Evolutionary conservation across 2,113 vertebrate genomes (phyloP).

Genomic region (Dissostichus mawsoni): DNA sequence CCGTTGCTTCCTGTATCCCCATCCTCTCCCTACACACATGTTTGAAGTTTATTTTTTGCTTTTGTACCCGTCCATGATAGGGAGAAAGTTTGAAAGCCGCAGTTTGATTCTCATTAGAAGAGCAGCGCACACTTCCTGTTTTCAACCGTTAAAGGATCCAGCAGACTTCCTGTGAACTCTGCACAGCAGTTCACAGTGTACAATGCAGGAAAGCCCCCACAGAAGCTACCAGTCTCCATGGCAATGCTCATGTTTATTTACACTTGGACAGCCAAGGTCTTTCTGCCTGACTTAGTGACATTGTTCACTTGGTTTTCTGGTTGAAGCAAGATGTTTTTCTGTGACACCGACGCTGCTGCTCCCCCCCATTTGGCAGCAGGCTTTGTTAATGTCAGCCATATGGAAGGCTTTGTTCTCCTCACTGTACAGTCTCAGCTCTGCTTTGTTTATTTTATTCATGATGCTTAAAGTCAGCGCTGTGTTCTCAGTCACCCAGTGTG

Average conservation of each 20-base stretch:
- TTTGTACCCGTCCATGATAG: background rate
- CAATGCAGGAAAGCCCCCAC: background rate
- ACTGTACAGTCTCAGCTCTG: slow-evolving; percentile 10
- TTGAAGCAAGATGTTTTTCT: slow-evolving; percentile 22
- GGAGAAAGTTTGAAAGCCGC: background rate
- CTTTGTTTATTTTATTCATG: slow-evolving; percentile 39
- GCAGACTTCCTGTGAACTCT: slow-evolving; percentile 47
- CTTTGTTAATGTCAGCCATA: slow-evolving; percentile 28
- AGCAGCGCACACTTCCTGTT: slow-evolving; percentile 47
- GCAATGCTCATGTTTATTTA: slow-evolving; percentile 27
- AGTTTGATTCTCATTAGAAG: slow-evolving; percentile 19
- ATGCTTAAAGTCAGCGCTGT: slow-evolving; percentile 17
- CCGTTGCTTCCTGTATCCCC: background rate
- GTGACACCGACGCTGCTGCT: slow-evolving; percentile 14
- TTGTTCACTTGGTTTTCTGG: slow-evolving; percentile 30
- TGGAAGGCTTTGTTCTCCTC: slow-evolving; percentile 37
- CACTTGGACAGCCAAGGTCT: background rate
- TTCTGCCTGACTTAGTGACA: slow-evolving; percentile 25
- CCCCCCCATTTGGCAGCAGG: slow-evolving; percentile 21
- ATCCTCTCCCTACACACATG: too few relatives aligned
- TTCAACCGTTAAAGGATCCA: slow-evolving; percentile 27
- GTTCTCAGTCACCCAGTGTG: slow-evolving; percentile 31
- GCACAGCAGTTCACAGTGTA: background rate
- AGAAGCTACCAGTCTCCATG: slow-evolving; percentile 5
- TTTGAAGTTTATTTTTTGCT: background rate